Base-by-base conservation (phyloP, 1,140 invertebrate species). In the Leptopilina boulardi region DNA sequence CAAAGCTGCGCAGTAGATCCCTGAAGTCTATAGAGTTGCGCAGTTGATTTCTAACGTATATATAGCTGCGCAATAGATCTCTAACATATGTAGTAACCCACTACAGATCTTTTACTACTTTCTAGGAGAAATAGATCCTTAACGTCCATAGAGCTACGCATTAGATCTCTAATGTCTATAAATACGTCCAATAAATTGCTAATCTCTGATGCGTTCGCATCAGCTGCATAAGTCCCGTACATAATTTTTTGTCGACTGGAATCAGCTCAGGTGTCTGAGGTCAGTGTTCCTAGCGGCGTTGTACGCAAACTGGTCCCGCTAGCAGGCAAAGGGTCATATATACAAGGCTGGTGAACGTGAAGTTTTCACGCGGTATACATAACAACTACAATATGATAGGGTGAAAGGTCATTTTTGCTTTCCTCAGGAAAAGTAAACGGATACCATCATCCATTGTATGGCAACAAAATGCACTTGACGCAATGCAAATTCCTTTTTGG, bases 391-490 rank as follows among this genome's bases (percentile, higher is more conserved):
- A 74, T 77, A 74, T 74, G 23, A 74, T 34, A 74, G 66, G 76
- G 66, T 77, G 54, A 74, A 74, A 74, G 72, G 73, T 73, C 70
- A 30, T 38, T 70, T n/a, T 71, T 72, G 75, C 51, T 30, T 42
- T 59, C 19, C 23, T 26, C 66, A 11, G 15, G 44, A 70, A 71
- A 71, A 71, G 54, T 23, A 75, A 75, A 38, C 74, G 44, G 47
- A 34, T 75, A 38, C 70, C 70, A 71, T 30, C 70, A 38, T 38
- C 8, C 34, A 9, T 38, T 38, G 2, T 38, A 38, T 47, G 11
- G 42, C n/a, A 70, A 18, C 70, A n/a, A 18, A 41, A 30, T 42
- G 71, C 38, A 72, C 44, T 42, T n/a, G 71, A 38, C 38, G 38
- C 71, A 38, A 38, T n/a, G 38, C 71, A 38, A 42, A 21, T 72